Evolutionary conservation across 1,140 invertebrate genomes (phyloP).

Genomic region (Pogonognathellus flavescens): DNA sequence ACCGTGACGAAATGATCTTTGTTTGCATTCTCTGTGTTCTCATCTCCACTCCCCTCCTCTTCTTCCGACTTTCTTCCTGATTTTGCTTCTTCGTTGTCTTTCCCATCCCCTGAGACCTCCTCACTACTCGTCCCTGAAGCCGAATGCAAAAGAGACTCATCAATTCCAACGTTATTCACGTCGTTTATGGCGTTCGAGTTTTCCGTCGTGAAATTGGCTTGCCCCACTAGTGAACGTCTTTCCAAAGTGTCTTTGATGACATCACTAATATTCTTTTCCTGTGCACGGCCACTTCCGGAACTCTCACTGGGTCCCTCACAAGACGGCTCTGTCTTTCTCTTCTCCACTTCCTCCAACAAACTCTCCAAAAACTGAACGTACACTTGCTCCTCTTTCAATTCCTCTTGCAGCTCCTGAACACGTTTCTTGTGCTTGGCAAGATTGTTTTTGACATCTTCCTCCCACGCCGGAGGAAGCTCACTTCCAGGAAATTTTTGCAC

Average conservation of each 20-base stretch:
- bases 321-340: constrained; percentile 73
- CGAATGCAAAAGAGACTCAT: constrained; percentile 14
- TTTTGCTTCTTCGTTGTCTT: neutral
- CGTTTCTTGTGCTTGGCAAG: constrained; percentile 86
- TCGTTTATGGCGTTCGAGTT: constrained; percentile 1
- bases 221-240: constrained; percentile 60
- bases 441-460: constrained; percentile 89
- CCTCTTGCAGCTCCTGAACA: constrained; percentile 82
- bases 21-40: neutral
- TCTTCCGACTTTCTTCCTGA: constrained; percentile 27
- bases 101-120: constrained; percentile 10
- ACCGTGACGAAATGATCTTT: constrained; percentile 84
- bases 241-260: constrained; percentile 70
- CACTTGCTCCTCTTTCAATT: constrained; percentile 89
- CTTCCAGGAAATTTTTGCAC: constrained; percentile 88
- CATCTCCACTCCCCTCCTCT: neutral
- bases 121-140: constrained; percentile 5
- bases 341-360: constrained; percentile 84
- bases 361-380: constrained; percentile 90
- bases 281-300: constrained; percentile 63
- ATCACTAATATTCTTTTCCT: constrained; percentile 67
- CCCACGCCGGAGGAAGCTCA: constrained; percentile 89
- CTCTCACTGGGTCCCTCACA: neutral
- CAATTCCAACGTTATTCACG: neutral
- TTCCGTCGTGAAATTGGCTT: constrained; percentile 3